phyloP scores from a whole-genome alignment of 1,140 invertebrate genomes.

The Adoxophyes honmai region DNA sequence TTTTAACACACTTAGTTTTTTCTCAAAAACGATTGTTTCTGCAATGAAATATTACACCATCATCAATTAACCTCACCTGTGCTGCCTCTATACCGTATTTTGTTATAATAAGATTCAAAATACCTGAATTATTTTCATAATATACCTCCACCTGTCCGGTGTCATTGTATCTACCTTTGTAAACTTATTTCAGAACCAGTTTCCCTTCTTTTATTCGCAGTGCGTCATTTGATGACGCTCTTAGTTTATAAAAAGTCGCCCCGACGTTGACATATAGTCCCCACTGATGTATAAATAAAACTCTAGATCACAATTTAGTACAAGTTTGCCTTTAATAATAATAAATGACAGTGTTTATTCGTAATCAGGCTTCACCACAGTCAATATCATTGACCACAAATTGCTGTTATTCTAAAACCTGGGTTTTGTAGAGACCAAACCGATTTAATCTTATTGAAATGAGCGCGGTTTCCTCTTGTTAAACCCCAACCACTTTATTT shows the following conservation, averaged over 20 bases:
- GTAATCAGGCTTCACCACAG: too few relatives aligned
- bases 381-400: too few relatives aligned
- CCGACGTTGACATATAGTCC: constrained; percentile 10
- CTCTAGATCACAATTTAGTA: not conserved
- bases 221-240: constrained; percentile 7
- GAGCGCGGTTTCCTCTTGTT: too few relatives aligned
- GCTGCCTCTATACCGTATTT: not conserved
- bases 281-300: not conserved
- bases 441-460: too few relatives aligned
- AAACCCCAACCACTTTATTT: too few relatives aligned
- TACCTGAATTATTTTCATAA: not conserved
- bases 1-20: constrained; percentile 5
- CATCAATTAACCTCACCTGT: not conserved
- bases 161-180: not conserved
- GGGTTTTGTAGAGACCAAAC: too few relatives aligned
- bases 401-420: too few relatives aligned
- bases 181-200: constrained; percentile 1
- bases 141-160: not conserved
- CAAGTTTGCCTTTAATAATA: too few relatives aligned
- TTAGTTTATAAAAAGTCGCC: not conserved
- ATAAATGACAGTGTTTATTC: too few relatives aligned
- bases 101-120: not conserved
- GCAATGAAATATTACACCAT: not conserved
- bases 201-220: not conserved
- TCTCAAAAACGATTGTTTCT: constrained; percentile 4